Evolutionary conservation across 2,888 invertebrate species (phyloP), one percentile per base, ranked within the genome.

Genomic region (Deladenus siricidicola): DNA sequence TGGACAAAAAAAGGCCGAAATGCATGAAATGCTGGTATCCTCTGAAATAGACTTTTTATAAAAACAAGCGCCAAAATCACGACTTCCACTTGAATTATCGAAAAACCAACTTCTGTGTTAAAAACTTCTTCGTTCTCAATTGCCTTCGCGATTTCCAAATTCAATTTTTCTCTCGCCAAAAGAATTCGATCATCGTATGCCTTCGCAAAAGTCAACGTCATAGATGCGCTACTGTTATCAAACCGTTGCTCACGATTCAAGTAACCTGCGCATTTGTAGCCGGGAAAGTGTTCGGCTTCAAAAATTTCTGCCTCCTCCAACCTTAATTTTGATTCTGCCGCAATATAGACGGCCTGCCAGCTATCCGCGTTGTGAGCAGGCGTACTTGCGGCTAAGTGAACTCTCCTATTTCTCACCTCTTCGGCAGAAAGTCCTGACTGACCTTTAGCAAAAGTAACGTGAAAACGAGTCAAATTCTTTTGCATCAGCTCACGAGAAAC

Each of bases 271-370:
- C 72, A 63, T n/a, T 45, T 19, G 54, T 75, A 75, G 6, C 64
- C 72, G 43, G 34, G 44, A 45, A 69, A 71, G 19, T 62, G 23
- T 17, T 44, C 19, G 4, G 70, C 63, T 26, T 56, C 29, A 55
- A 71, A 67, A 4, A 55, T 47, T 17, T 60, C 30, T 23, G 66
- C 54, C 10, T 54, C 43, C 19, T 52, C 44, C 17, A 70, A 52
- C 21, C 58, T 17, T 29, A 74, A 62, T n/a, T 64, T 70, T 42
- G 61, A 56, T 23, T 67, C 64, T 0, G 75, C 72, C 3, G 70
- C 73, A 0, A 72, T 39, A 28, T 72, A 68, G 24, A 73, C 60
- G 8, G 70, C 64, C 47, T 73, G 69, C 76, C 76, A 76, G 34
- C 72, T 72, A 54, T 76, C 76, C 54, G 67, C 68, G 6, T 63